Base-by-base conservation (phyloP, 2,113 vertebrate species). In the Noctilio leporinus region DNA sequence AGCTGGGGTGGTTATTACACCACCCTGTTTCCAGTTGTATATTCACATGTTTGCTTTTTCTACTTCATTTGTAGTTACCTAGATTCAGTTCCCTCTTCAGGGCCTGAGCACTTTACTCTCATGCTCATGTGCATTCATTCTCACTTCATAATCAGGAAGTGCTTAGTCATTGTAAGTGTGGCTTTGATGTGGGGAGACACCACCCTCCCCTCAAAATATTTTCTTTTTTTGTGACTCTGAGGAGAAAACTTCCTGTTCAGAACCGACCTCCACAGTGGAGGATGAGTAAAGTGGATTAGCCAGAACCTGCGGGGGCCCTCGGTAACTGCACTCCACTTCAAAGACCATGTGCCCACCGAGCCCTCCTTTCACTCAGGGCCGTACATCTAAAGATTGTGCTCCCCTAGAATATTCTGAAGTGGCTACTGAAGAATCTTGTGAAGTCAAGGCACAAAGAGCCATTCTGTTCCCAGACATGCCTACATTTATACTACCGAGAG, bases 371-470 rank as follows among this genome's bases (percentile, higher is more conserved):
- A 89, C 92, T 81, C 67, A 4, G 24, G 94, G 92, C 93, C 92
- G 94, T 94, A 86, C 67, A 83, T 96, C 93, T 97, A 47, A 94
- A 94, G 95, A 96, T 86, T 78, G 75, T 22, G 87, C 73, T 95
- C 81, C 90, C 84, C 70, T 90, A 88, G 95, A 95, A 96, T 96
- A 95, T 96, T 96, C 96, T 96, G 90, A 97, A 96, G 95, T 96
- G 87, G 93, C 91, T 92, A 97, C 65, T 96, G 84, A 96, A 96
- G 53, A 45, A 80, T 88, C 51, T 85, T 75, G 76, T 91, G 93
- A 97, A 97, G 97, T 94, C 75, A 97, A 89, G 86, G 89, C 45
- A 91, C 93, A 96, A 93, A 97, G 93, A 97, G 77, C 35, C 95
- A 55, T 85, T 97, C 55, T 97, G 64, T 80, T 96, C 64, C 96